Conservation (phyloP, 2,113 vertebrate species). For the Lepus timidus region DNA sequence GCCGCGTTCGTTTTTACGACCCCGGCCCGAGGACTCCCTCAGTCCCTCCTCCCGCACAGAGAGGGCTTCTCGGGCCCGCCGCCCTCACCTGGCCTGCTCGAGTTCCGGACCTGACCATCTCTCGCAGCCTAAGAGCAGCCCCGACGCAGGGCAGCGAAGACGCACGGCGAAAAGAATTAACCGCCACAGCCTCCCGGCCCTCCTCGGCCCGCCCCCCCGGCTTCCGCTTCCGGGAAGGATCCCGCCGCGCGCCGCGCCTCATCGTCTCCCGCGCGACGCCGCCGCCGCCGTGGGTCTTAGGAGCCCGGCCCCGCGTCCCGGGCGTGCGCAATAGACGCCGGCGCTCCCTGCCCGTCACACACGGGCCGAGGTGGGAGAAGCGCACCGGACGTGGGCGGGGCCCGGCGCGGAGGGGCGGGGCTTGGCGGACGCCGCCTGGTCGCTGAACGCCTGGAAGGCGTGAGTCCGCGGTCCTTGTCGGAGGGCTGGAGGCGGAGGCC, state of each 20-base stretch:
- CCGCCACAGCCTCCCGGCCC: slow-evolving; percentile 12
- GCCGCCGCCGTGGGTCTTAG: no score
- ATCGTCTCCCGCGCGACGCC: fast-evolving
- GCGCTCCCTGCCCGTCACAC: fast-evolving
- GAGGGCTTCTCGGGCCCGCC: not conserved
- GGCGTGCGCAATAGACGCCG: not conserved
- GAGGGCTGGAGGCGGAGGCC: fast-evolving
- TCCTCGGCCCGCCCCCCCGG: slow-evolving; percentile 34
- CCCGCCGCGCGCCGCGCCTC: slow-evolving; percentile 13
- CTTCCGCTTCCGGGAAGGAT: slow-evolving; percentile 80
- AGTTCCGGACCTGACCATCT: slow-evolving; percentile 78
- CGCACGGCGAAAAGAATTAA: slow-evolving; percentile 34
- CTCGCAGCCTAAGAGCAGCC: slow-evolving; percentile 30
- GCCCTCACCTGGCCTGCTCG: slow-evolving; percentile 69
- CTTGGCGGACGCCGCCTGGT: no score
- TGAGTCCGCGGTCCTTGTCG: fast-evolving
- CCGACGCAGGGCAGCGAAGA: not conserved
- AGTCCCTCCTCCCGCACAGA: not conserved
- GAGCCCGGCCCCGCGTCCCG: fast-evolving
- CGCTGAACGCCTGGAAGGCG: fast-evolving
- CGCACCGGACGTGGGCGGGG: fast-evolving
- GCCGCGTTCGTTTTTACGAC: not conserved
- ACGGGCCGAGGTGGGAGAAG: not conserved
- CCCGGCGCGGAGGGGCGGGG: not conserved
- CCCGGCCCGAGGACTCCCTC: not conserved